phyloP scores from a whole-genome alignment of 1,140 invertebrate species.

The Drosophila kepulauana region DNA sequence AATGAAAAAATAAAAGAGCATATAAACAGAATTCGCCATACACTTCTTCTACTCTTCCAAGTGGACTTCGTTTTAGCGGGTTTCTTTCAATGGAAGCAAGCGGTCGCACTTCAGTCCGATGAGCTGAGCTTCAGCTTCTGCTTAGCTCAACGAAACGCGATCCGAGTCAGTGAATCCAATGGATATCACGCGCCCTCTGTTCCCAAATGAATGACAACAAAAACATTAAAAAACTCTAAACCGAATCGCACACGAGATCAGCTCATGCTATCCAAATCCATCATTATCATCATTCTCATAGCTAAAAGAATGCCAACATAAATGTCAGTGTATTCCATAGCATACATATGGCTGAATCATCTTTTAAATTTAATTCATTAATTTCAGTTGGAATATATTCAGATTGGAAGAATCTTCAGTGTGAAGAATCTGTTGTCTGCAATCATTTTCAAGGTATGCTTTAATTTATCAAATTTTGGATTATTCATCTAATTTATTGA shows the following conservation, averaged over 20 bases:
- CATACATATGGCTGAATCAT: not conserved
- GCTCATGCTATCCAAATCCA: slow-evolving; percentile 37
- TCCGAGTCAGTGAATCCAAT: slow-evolving; percentile 30
- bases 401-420: not conserved
- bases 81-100: slow-evolving; percentile 68
- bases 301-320: slow-evolving; percentile 3
- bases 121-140: slow-evolving; percentile 15
- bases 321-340: not conserved
- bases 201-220: slow-evolving; percentile 29
- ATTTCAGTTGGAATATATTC: not conserved
- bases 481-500: no score
- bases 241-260: slow-evolving; percentile 35
- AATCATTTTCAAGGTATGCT: not conserved
- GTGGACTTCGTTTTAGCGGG: slow-evolving; percentile 21
- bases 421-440: not conserved
- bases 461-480: no score
- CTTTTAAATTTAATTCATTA: not conserved
- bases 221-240: not conserved
- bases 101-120: slow-evolving; percentile 6
- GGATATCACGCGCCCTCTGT: slow-evolving; percentile 60
- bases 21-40: slow-evolving; percentile 27
- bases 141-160: slow-evolving; percentile 64
- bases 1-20: slow-evolving; percentile 36
- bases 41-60: slow-evolving; percentile 18
- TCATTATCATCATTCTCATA: slow-evolving; percentile 8